Percentiles rank a stretch among this genome's conserved stretches.
Conservation (phyloP, 2,888 invertebrate genomes). For the Eilema sororculum region DNA sequence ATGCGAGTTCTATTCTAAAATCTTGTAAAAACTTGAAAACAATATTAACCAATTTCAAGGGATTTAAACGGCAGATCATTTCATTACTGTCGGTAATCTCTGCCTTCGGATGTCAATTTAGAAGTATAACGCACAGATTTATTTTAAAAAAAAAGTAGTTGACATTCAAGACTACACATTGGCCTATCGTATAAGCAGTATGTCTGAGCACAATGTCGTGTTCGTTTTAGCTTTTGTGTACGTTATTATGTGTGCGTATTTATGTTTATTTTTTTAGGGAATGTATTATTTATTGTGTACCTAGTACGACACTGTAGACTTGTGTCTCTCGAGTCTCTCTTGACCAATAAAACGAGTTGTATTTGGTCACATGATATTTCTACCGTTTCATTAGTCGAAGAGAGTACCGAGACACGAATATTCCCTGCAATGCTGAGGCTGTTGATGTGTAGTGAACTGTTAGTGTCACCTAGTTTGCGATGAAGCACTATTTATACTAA, state of each 20-base stretch:
- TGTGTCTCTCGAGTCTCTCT: neutral
- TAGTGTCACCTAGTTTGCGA: neutral
- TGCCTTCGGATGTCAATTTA: too few relatives aligned
- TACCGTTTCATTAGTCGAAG: neutral
- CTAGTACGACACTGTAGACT: neutral
- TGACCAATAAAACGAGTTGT: neutral
- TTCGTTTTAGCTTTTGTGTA: constrained; percentile 33
- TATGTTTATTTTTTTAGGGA: constrained; percentile 1
- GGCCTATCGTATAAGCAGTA: constrained; percentile 2
- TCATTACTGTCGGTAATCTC: too few relatives aligned
- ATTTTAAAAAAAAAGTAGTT: too few relatives aligned
- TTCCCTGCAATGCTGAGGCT: neutral
- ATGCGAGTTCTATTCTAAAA: too few relatives aligned
- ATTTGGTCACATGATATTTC: neutral
- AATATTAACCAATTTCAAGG: too few relatives aligned
- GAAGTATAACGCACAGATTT: too few relatives aligned
- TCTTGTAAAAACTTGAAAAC: neutral
- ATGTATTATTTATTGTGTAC: constrained; percentile 2
- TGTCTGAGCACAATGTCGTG: constrained; percentile 13
- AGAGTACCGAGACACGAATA: neutral
- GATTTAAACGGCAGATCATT: too few relatives aligned
- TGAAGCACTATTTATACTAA: neutral
- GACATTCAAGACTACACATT: neutral
- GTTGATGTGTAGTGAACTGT: neutral
- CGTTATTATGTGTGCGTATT: constrained; percentile 21